Evolutionary conservation across 2,113 vertebrate genomes (phyloP), one percentile per base, ranked within the genome.

Genomic region (Paramisgurnus dabryanus): DNA sequence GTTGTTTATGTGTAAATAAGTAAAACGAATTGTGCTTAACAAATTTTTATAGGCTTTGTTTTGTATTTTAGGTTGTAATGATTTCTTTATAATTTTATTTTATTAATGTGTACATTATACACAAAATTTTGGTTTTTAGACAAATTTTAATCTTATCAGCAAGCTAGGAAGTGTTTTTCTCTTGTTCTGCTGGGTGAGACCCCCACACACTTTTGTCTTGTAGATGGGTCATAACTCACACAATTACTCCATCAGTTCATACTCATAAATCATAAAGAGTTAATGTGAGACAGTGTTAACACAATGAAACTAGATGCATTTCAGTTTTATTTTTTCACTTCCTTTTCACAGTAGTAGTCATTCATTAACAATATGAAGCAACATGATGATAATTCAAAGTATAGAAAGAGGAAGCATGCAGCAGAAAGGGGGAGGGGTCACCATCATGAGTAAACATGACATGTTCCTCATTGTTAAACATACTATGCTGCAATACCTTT

Each of bases 291-390:
- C 27, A 34, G 27, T 34, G 27, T 60, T 45, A 5, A 22, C 39
- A 17, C 50, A 11, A 7, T n/a, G 39, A 72, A 43, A 58, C 17
- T n/a, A 41, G 39, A 18, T 22, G 22, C 22, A 22, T 7, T 8
- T 53, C 50, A 6, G 7, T 57, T 57, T 58, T 1, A 57, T 6
- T 57, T n/a, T 57, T 4, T 10, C 17, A 6, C 7, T 73, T 73
- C 70, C 70, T 73, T 34, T 34, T 34, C 27, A 34, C 27, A 39
- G 53, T 58, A 58, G n/a, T 58, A 58, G 53, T 72, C 53, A 43
- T 34, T 43, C n/a, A 72, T 72, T 72, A 58, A 72, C 70, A 7
- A 8, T 27, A 53, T 39, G 45, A 50, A 27, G 45, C 45, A 47
- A 18, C 7, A 49, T 49, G 9, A 27, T 15, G 39, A 18, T 41